These are phyloP conservation scores for Oryzias melastigma DNA, from an alignment of 2,113 vertebrate species.

Conservation along the genomic window DNA sequence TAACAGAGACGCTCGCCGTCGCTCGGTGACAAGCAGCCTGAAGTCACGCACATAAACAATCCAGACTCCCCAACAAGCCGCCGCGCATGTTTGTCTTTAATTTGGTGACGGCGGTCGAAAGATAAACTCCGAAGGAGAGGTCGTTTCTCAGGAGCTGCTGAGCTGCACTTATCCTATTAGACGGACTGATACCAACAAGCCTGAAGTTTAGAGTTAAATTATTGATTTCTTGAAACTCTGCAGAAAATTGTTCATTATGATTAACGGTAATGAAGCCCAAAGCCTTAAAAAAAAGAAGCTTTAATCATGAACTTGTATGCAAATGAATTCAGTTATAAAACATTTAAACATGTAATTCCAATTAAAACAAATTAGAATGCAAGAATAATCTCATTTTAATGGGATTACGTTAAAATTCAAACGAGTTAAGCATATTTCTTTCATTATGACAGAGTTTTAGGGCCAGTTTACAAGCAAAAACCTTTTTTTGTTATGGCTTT, in stretches of 20 bases:
- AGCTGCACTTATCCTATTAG: too few relatives aligned
- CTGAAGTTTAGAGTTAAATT: too few relatives aligned
- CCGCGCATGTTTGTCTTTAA: not conserved
- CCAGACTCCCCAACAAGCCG: constrained; percentile 3
- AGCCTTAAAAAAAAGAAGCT: too few relatives aligned
- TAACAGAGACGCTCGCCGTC: constrained; percentile 27
- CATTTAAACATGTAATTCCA: not conserved
- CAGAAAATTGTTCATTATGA: too few relatives aligned
- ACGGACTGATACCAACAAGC: too few relatives aligned
- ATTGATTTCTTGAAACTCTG: too few relatives aligned
- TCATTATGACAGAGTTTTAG: too few relatives aligned
- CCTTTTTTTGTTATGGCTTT: too few relatives aligned
- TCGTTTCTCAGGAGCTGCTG: too few relatives aligned
- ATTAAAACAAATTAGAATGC: not conserved
- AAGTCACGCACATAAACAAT: constrained; percentile 9
- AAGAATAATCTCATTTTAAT: not conserved
- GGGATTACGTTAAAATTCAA: not conserved
- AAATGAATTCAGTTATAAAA: not conserved
- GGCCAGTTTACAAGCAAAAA: too few relatives aligned
- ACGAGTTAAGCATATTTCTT: not conserved
- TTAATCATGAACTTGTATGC: too few relatives aligned
- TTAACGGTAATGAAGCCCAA: too few relatives aligned
- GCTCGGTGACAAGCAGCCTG: constrained; percentile 35
- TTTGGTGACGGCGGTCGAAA: not conserved
- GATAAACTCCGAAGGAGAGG: not conserved